Percentiles rank a stretch among this genome's conserved stretches.
These are phyloP conservation scores for Recurvirostra avosetta DNA, from an alignment of 2,113 vertebrate genomes.

Conservation along the genomic window DNA sequence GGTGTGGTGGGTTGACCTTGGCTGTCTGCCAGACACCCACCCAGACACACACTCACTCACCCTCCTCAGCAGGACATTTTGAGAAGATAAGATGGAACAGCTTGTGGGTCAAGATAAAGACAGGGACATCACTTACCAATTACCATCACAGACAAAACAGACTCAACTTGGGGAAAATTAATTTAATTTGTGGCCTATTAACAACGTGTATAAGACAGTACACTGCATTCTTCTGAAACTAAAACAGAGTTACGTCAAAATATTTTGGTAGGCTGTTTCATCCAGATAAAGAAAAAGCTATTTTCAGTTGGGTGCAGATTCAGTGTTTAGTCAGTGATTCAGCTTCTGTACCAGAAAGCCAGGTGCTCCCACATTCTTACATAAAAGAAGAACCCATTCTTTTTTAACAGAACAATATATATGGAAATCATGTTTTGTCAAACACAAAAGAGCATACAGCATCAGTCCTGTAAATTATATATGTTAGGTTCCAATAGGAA, in stretches of 20 bases:
- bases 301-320: background rate
- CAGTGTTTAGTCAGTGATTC: background rate
- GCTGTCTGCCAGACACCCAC: background rate
- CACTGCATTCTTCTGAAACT: background rate
- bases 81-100: background rate
- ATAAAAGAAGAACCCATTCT: background rate
- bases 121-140: background rate
- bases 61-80: background rate
- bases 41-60: background rate
- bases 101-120: background rate
- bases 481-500: background rate
- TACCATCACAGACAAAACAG: background rate
- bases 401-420: background rate
- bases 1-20: background rate
- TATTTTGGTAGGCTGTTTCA: background rate
- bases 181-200: background rate
- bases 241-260: background rate
- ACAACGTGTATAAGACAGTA: background rate
- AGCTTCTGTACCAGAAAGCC: background rate
- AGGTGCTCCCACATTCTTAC: background rate
- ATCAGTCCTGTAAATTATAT: background rate
- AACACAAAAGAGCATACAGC: background rate
- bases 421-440: background rate
- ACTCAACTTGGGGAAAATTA: background rate
- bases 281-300: background rate